Evolutionary conservation across 1,140 invertebrate species (phyloP), one percentile per base, ranked within the genome.

Genomic region (Drosophila takahashii): DNA sequence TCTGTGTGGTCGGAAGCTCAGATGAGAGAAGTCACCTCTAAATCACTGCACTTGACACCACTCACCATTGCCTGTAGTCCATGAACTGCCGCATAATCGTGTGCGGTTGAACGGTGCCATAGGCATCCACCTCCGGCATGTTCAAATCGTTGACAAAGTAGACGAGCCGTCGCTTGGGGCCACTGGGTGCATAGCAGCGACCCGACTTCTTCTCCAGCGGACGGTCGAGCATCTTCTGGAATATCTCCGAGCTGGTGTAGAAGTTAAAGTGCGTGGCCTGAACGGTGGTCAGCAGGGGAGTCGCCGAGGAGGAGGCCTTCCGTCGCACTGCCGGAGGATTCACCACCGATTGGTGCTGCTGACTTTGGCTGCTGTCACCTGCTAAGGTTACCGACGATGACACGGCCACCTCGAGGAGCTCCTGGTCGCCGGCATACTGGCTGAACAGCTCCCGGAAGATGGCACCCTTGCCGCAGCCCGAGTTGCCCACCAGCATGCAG

Each of bases 81-180:
- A 99, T 95, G 90, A 98, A 97, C 91, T 99, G 97, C 13, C 98
- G 93, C 69, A 99, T 96, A 1, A 99, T 93, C 0, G 98, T 99
- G 90, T 99, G 98, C 0, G 98, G 97, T 90, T 99, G 98, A 2
- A 99, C 98, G 0, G 98, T 99, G 47, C 97, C 98, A 89, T 99
- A 99, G 57, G 95, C 94, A 93, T 99, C 98, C 2, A 99, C 97
- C 94, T 98, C 97, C 7, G 98, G 98, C 97, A 99, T 99, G 93
- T 99, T 99, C 94, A 99, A 95, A 90, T 99, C 98, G 91, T 99
- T 98, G 56, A 99, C 95, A 90, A 99, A 99, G 92, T 98, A 99
- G 62, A 99, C 95, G 89, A 99, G 95, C 13, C 95, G 95, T 81
- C 98, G 97, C 74, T 95, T 97, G 29, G 90, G 80, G 8, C 98